Evolutionary conservation across 2,888 invertebrate genomes (phyloP), one percentile per base, ranked within the genome.

Genomic region (Drosophila niveifrons): DNA sequence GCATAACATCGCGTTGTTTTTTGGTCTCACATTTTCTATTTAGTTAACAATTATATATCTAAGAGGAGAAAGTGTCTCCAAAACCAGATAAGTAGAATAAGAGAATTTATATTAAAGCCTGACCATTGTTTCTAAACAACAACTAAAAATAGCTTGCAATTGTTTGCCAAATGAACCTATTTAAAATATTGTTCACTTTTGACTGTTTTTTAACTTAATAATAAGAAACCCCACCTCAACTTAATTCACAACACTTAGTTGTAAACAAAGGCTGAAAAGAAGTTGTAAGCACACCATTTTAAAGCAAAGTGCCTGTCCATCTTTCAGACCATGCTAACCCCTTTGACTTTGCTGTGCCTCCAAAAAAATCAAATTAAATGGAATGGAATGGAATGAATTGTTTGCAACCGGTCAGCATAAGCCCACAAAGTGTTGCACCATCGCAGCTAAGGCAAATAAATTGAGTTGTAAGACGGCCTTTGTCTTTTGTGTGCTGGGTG

Each of bases 381-480:
- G 23, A 23, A 23, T 23, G 23, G 6, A 23, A 23, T 23, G 23
- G 6, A 23, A 80, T 72, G 59, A 69, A 67, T 72, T 66, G 50
- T 65, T 65, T 63, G 48, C 23, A 15, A 15, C 18, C 23, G 61
- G 36, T 23, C 63, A 31, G 46, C 23, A 23, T 71, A 72, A 71
- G 69, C 66, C 31, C 66, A 44, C 57, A 80, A 80, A 85, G 69
- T 64, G 65, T 46, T 52, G 70, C 66, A 47, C 70, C 76, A 81
- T 62, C 65, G 55, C 36, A 18, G 52, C 65, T 66, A 70, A 68
- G 66, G 77, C 69, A 82, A 76, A 88, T 84, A 83, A 87, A 83
- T 83, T 84, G 85, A 82, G 88, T 77, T 79, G 72, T 70, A 74
- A 82, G 82, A 71, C 70, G 52, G 66, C 64, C 62, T 71, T 65